Percentiles rank a stretch among this genome's conserved stretches.
These are phyloP conservation scores for Rousettus leschenaultii DNA, from an alignment of 2,113 vertebrate genomes.

Conservation along the genomic window DNA sequence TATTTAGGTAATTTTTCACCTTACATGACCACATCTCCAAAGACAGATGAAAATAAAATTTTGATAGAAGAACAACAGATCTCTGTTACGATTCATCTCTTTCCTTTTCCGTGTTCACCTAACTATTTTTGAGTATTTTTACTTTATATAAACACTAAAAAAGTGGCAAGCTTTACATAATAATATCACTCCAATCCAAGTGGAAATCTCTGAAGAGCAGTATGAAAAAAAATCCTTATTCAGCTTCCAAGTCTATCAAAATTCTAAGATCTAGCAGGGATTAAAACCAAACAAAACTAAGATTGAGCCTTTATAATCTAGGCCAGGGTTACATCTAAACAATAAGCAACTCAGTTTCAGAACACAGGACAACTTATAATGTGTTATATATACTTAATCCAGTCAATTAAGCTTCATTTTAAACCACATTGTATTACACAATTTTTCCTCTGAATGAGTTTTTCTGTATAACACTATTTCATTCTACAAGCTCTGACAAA, in stretches of 20 bases:
- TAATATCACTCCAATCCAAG: background rate
- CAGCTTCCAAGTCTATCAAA: background rate
- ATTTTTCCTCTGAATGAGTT: background rate
- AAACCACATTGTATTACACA: background rate
- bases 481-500: slow-evolving; percentile 5
- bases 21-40: background rate
- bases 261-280: background rate
- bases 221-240: background rate
- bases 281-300: slow-evolving; percentile 19
- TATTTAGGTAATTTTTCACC: background rate
- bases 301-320: background rate
- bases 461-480: background rate
- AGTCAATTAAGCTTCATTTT: background rate
- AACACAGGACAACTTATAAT: background rate
- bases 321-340: background rate
- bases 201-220: background rate
- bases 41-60: background rate
- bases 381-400: background rate
- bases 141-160: background rate
- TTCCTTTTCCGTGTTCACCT: background rate
- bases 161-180: background rate
- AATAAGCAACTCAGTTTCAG: background rate
- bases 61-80: background rate
- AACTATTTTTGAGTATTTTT: slow-evolving; percentile 18
- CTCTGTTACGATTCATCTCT: background rate